Conservation (phyloP, 2,113 vertebrate species). For the Catagonus wagneri region DNA sequence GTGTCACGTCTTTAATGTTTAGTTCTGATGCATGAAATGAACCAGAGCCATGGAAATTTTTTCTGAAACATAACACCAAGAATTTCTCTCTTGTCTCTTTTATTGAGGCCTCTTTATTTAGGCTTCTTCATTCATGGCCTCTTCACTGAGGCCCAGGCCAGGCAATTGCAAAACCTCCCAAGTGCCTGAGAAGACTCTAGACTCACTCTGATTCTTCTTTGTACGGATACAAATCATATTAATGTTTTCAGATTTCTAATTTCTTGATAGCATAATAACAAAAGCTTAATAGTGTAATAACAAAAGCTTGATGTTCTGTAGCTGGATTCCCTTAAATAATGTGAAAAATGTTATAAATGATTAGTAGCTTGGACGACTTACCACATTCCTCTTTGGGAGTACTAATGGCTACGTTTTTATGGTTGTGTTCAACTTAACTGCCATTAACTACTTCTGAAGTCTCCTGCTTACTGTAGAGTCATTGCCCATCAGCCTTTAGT, state of each 20-base stretch:
- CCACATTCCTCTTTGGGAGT: slow-evolving; percentile 72
- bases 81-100: slow-evolving; percentile 46
- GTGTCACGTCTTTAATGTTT: neutral
- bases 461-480: slow-evolving; percentile 34
- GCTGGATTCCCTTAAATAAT: slow-evolving; percentile 75
- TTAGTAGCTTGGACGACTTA: slow-evolving; percentile 68
- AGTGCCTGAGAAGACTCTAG: neutral
- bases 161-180: slow-evolving; percentile 60
- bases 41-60: neutral
- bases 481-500: neutral
- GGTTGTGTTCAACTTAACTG: slow-evolving; percentile 78
- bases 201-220: slow-evolving; percentile 55
- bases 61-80: neutral
- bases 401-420: slow-evolving; percentile 77
- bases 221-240: slow-evolving; percentile 62
- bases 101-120: neutral
- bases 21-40: slow-evolving; percentile 38
- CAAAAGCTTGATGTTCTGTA: slow-evolving; percentile 68
- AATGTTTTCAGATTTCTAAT: slow-evolving; percentile 79
- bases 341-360: slow-evolving; percentile 72
- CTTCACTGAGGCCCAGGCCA: slow-evolving; percentile 42
- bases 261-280: slow-evolving; percentile 78
- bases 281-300: slow-evolving; percentile 72
- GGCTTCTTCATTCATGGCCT: no score
- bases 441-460: slow-evolving; percentile 51